A percentile compares a stretch with the other conserved stretches of the same genome.
These are phyloP conservation scores for Centruroides vittatus DNA, from an alignment of 1,140 invertebrate genomes.

Conservation along the genomic window DNA sequence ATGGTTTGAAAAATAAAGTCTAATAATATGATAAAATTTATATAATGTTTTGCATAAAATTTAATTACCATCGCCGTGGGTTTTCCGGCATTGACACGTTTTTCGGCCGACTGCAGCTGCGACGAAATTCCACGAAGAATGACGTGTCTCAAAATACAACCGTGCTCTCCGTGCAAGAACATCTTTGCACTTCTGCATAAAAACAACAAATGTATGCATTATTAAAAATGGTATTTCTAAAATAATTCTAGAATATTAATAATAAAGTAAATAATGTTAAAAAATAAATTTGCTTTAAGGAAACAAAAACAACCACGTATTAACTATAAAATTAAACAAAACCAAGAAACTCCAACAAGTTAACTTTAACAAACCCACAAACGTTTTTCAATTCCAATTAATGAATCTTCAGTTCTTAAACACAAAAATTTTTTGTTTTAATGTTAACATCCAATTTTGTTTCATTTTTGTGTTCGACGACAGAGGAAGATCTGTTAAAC, in stretches of 20 bases:
- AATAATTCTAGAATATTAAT: not conserved
- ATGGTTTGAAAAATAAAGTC: too few relatives aligned
- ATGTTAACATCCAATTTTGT: too few relatives aligned
- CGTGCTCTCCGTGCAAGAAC: conserved; percentile 30
- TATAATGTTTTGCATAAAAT: too few relatives aligned
- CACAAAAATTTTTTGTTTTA: too few relatives aligned
- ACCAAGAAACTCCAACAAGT: too few relatives aligned
- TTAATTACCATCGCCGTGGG: conserved; percentile 48
- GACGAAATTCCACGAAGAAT: conserved; percentile 70
- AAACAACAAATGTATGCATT: conserved; percentile 8
- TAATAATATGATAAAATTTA: too few relatives aligned
- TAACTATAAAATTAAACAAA: too few relatives aligned
- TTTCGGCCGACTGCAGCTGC: conserved; percentile 63
- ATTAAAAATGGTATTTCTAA: not conserved
- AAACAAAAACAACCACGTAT: not conserved
- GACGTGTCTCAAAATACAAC: conserved; percentile 61
- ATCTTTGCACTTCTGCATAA: conserved; percentile 19
- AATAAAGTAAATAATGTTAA: not conserved
- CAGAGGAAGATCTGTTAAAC: too few relatives aligned
- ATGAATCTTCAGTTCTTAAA: too few relatives aligned
- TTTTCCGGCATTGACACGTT: conserved; percentile 72
- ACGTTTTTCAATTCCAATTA: too few relatives aligned
- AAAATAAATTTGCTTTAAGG: not conserved
- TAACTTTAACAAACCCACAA: too few relatives aligned
- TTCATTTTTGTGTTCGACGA: too few relatives aligned